Conservation (phyloP, 1,140 invertebrate species). For the Arion vulgaris region DNA sequence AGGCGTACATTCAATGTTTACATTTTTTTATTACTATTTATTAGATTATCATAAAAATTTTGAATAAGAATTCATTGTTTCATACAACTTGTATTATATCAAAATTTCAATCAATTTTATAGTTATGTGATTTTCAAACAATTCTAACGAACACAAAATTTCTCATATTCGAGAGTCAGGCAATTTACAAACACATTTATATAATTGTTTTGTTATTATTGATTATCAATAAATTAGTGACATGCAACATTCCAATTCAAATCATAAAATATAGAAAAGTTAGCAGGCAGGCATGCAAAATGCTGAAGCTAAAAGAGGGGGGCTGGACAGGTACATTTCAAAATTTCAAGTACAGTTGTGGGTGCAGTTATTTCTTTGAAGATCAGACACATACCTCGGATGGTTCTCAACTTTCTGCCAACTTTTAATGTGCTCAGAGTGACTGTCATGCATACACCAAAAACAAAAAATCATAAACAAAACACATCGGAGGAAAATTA, state of each 20-base stretch:
- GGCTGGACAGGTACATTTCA: not conserved
- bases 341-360: not conserved
- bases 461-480: not conserved
- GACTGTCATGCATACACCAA: constrained; percentile 5
- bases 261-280: not conserved
- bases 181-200: too few species aligned
- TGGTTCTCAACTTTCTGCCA: constrained; percentile 12
- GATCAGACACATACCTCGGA: not conserved
- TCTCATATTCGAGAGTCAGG: too few species aligned
- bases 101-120: too few species aligned
- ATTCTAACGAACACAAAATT: too few species aligned
- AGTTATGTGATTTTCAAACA: too few species aligned
- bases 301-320: not conserved
- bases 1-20: too few species aligned
- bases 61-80: too few species aligned
- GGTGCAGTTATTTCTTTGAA: not conserved
- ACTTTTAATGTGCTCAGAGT: not conserved
- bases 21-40: too few species aligned
- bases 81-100: too few species aligned
- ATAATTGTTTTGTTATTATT: too few species aligned
- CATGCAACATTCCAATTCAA: not conserved
- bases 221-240: not conserved
- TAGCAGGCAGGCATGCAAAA: not conserved
- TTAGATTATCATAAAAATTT: too few species aligned
- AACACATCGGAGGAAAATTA: not conserved